These are phyloP conservation scores for Rhizomys pruinosus DNA, from an alignment of 2,113 vertebrate species.

Conservation along the genomic window DNA sequence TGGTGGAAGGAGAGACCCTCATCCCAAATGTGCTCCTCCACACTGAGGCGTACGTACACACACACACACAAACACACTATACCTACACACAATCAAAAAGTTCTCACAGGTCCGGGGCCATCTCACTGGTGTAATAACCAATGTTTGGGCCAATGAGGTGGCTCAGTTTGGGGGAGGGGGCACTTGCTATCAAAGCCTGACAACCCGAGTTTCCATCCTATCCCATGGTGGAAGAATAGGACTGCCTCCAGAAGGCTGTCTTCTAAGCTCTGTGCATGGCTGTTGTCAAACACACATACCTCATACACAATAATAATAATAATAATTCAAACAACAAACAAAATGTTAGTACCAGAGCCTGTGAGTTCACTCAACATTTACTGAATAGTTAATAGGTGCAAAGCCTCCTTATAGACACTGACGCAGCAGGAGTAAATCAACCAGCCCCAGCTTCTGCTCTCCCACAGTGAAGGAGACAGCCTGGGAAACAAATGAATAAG, in stretches of 20 bases:
- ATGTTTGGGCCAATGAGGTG: not conserved
- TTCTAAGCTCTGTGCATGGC: not conserved
- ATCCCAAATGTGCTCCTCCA: not conserved
- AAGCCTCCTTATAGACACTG: not conserved
- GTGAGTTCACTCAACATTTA: constrained; percentile 6
- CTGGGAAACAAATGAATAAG: not conserved
- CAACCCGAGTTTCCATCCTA: not conserved
- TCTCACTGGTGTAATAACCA: not conserved
- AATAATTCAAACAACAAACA: not conserved
- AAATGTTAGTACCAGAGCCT: not conserved
- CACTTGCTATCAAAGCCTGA: not conserved
- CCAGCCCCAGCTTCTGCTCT: not conserved
- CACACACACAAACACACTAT: not conserved
- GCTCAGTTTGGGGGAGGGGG: not conserved
- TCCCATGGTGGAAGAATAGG: not conserved
- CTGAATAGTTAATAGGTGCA: not conserved
- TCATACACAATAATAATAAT: not conserved
- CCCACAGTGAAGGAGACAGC: not conserved
- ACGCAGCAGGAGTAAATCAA: not conserved
- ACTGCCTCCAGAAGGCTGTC: too few relatives aligned
- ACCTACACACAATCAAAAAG: not conserved
- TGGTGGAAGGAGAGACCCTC: not conserved
- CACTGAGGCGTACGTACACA: not conserved
- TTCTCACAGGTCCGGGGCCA: not conserved
- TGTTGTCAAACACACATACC: not conserved